These are phyloP conservation scores for Capreolus pygargus DNA, from an alignment of 2,113 vertebrate species.

Conservation along the genomic window DNA sequence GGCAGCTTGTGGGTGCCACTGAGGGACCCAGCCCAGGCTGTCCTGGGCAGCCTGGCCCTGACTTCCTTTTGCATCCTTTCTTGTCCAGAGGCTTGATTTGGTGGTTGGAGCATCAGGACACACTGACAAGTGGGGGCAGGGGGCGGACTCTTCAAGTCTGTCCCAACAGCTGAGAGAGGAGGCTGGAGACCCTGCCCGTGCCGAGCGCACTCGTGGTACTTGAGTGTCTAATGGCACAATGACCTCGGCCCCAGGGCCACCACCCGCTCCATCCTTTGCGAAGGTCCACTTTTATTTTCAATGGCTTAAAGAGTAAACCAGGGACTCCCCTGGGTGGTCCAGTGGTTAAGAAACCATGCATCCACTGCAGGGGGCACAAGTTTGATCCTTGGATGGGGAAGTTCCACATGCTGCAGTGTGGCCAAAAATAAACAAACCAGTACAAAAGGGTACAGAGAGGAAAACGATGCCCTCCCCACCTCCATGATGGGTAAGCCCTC, in stretches of 20 bases:
- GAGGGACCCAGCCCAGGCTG: not conserved
- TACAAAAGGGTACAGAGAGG: not conserved
- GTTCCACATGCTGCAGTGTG: not conserved
- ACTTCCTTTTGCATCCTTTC: not conserved
- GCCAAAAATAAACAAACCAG: not conserved
- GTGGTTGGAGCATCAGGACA: not conserved
- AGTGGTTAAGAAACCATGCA: not conserved
- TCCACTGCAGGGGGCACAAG: not conserved
- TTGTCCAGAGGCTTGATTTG: too few relatives aligned
- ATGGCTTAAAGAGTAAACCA: not conserved
- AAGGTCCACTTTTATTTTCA: not conserved
- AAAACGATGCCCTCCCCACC: not conserved
- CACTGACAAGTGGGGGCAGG: accelerated
- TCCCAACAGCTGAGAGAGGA: not conserved
- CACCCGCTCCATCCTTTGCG: not conserved
- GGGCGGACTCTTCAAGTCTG: accelerated
- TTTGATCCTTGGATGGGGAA: not conserved
- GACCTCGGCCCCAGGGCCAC: not conserved
- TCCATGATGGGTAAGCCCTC: accelerated
- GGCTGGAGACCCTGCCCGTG: not conserved
- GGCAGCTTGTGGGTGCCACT: not conserved
- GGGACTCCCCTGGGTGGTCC: not conserved
- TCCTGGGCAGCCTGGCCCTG: not conserved
- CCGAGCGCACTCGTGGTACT: accelerated
- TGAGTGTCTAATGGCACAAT: not conserved